Base-by-base conservation (phyloP, 2,888 invertebrate species). In the Drosophila koepferae region DNA sequence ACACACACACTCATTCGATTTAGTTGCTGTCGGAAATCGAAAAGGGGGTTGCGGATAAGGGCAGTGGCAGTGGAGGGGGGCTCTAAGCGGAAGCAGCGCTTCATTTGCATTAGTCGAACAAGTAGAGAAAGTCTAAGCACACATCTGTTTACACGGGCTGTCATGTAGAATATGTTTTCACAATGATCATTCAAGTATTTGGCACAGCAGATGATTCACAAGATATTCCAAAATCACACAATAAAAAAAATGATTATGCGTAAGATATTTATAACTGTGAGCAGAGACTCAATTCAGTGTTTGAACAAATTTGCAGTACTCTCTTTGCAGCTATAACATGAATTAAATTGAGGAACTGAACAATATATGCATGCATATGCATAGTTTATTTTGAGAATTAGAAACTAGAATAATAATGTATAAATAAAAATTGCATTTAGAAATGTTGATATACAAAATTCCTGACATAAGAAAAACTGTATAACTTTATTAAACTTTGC, bases 151-250 rank as follows among this genome's bases (percentile, higher is more conserved):
- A 54, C 20, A 3, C 34, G 18, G 6, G 6, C 46, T 7, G n/a
- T 0, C 20, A 36, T 14, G 14, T 36, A 51, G 51, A 51, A 54
- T 54, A 54, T 49, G 9, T 18, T 34, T 64, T 77, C 66, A 66
- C 70, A 66, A 62, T 63, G 63, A 46, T 34, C 31, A 54, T 38
- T 18, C 40, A 55, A 64, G 65, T 54, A 78, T 67, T 74, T 51
- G 36, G 51, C 70, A 78, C 36, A 41, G 31, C 58, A 28, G 48
- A 78, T 77, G 77, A 77, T 70, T 77, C 82, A 84, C 56, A 41
- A 62, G 54, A 46, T 72, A 56, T 79, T 79, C 82, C 34, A 74
- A 77, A 70, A 76, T 66, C 72, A 53, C 64, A 72, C 38, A 16
- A 4, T 28, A 28, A 28, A 16, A 9, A 38, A 54, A 40, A 28